A percentile compares a stretch with the other conserved stretches of the same genome.
phyloP scores from a whole-genome alignment of 2,797 vertebrate genomes.

The Schizopygopsis pylzovi region DNA sequence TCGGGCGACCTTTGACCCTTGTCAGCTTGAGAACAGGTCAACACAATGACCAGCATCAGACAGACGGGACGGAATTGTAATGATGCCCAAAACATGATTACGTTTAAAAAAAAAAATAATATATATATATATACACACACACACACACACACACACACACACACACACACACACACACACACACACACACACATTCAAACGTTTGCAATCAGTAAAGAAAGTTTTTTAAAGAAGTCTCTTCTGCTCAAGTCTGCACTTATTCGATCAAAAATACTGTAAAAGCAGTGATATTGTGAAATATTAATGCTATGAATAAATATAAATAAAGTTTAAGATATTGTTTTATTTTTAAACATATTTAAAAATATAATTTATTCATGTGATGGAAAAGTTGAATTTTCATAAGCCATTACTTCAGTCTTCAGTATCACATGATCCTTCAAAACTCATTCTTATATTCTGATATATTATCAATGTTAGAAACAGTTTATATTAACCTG shows the following conservation, averaged over 20 bases:
- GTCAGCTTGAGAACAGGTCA: slow-evolving; percentile 64
- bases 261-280: neutral
- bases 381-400: neutral
- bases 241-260: neutral
- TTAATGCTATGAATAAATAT: too few relatives aligned
- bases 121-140: too few relatives aligned
- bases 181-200: neutral
- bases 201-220: neutral
- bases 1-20: slow-evolving; percentile 69
- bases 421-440: neutral
- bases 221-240: neutral
- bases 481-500: neutral
- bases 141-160: too few relatives aligned
- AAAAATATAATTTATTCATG: neutral
- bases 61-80: neutral
- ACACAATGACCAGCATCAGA: slow-evolving; percentile 50
- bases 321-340: neutral
- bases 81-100: neutral
- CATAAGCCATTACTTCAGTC: neutral
- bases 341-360: neutral
- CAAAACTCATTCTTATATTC: neutral
- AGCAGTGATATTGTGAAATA: neutral
- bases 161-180: too few relatives aligned
- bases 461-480: neutral
- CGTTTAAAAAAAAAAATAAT: slow-evolving; percentile 55